Conservation (phyloP, 2,888 invertebrate genomes). For the Diarsia mendica region DNA sequence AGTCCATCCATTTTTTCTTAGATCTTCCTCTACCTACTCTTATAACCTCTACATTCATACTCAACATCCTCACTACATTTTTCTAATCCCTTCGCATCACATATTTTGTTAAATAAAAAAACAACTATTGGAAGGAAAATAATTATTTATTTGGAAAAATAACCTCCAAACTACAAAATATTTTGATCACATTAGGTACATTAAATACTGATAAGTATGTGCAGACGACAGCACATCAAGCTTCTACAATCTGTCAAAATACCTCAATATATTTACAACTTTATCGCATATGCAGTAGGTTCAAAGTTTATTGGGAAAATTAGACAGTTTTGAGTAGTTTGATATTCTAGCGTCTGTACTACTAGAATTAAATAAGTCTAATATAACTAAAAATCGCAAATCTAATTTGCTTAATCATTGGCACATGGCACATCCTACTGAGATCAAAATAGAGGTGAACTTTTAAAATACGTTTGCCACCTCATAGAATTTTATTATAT, state of each 20-base stretch:
- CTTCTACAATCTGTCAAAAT: no score
- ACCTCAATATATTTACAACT: no score
- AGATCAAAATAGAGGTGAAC: slow-evolving; percentile 44
- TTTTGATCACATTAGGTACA: slow-evolving; percentile 32
- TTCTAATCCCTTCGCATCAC: no score
- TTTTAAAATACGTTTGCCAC: slow-evolving; percentile 17
- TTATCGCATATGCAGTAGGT: no score
- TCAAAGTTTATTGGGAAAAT: no score
- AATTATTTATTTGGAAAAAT: slow-evolving; percentile 73
- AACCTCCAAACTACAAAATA: slow-evolving; percentile 59
- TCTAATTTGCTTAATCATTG: slow-evolving; percentile 63
- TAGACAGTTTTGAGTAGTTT: no score
- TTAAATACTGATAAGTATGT: slow-evolving; percentile 41
- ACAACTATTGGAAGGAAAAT: slow-evolving; percentile 56
- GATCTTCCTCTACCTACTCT: no score
- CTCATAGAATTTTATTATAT: slow-evolving; percentile 39
- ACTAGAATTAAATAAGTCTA: slow-evolving; percentile 9
- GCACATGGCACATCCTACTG: slow-evolving; percentile 60
- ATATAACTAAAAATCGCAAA: slow-evolving; percentile 50
- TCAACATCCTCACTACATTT: no score
- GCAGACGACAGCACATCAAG: no score
- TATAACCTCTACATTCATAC: no score
- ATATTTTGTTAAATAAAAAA: not conserved
- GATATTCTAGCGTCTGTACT: not conserved
- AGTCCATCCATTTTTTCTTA: no score